A percentile compares a stretch with the other conserved stretches of the same genome.
Conservation (phyloP, 2,888 invertebrate genomes). For the Cheiracanthium punctorium region DNA sequence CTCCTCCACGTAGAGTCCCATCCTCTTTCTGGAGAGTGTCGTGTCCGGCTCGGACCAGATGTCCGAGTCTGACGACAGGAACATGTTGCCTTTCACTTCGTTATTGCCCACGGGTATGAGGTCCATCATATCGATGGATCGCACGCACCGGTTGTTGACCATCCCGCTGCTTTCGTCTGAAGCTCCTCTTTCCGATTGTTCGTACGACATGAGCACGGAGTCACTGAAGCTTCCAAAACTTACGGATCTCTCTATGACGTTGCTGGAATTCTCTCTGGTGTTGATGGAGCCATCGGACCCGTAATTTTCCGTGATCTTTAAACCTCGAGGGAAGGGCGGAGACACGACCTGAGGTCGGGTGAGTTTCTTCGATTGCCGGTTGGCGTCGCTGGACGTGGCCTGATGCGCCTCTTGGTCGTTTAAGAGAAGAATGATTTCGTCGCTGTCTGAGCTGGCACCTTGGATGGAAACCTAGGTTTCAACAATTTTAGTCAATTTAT, state of each 20-base stretch:
- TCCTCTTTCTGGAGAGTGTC: conserved; percentile 45
- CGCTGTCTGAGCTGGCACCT: conserved; percentile 65
- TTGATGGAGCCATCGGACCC: conserved; percentile 48
- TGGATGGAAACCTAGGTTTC: conserved; percentile 54
- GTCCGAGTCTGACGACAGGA: conserved; percentile 61
- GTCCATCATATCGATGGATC: conserved; percentile 67
- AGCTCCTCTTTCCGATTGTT: conserved; percentile 58
- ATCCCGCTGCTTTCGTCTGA: conserved; percentile 57
- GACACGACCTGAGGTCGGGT: conserved; percentile 31
- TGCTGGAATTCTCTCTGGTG: conserved; percentile 49
- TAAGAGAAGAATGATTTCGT: conserved; percentile 54
- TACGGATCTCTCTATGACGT: conserved; percentile 47
- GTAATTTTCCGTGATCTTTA: conserved; percentile 58
- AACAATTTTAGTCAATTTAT: no score
- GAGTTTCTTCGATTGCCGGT: conserved; percentile 5
- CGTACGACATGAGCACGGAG: conserved; percentile 65
- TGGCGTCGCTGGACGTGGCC: conserved; percentile 28
- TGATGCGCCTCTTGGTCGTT: conserved; percentile 51
- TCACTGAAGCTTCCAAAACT: conserved; percentile 67
- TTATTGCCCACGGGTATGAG: conserved; percentile 46
- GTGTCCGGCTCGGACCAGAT: conserved; percentile 69
- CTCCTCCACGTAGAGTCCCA: conserved; percentile 55
- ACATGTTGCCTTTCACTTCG: conserved; percentile 20
- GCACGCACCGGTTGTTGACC: conserved; percentile 54
- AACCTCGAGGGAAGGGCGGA: conserved; percentile 40